phyloP scores from a whole-genome alignment of 1,140 invertebrate genomes.

The Camponotus pennsylvanicus region DNA sequence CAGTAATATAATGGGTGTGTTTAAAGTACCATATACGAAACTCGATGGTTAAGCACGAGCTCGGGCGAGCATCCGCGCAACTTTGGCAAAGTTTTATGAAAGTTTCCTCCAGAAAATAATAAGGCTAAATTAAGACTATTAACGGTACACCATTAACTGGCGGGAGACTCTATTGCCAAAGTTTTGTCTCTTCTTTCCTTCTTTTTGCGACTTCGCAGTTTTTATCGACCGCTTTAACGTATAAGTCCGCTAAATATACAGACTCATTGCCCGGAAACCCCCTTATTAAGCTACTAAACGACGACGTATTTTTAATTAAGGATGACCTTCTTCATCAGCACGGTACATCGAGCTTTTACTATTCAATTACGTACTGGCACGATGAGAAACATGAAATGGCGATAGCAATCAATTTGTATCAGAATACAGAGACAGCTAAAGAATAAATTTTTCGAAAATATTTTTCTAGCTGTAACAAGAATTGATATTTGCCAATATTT shows the following conservation, averaged over 20 bases:
- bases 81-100: conserved; percentile 64
- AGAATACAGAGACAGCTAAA: neutral
- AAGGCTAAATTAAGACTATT: conserved; percentile 75
- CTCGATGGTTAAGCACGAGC: conserved; percentile 58
- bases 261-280: conserved; percentile 20
- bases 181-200: conserved; percentile 49
- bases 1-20: neutral
- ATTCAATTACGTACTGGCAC: conserved; percentile 22
- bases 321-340: neutral
- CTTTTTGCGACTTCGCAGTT: conserved; percentile 36
- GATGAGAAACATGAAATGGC: neutral
- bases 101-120: conserved; percentile 71
- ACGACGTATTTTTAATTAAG: conserved; percentile 70
- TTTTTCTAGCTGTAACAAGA: neutral
- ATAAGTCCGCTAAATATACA: conserved; percentile 52
- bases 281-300: conserved; percentile 50
- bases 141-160: conserved; percentile 63
- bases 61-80: conserved; percentile 21
- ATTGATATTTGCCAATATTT: neutral
- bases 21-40: conserved; percentile 20
- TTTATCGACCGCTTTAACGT: conserved; percentile 54
- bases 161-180: conserved; percentile 62
- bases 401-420: neutral
- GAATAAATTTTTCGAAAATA: conserved; percentile 4
- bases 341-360: conserved; percentile 1